phyloP scores from a whole-genome alignment of 1,140 invertebrate genomes.

The Dreissena polymorpha region DNA sequence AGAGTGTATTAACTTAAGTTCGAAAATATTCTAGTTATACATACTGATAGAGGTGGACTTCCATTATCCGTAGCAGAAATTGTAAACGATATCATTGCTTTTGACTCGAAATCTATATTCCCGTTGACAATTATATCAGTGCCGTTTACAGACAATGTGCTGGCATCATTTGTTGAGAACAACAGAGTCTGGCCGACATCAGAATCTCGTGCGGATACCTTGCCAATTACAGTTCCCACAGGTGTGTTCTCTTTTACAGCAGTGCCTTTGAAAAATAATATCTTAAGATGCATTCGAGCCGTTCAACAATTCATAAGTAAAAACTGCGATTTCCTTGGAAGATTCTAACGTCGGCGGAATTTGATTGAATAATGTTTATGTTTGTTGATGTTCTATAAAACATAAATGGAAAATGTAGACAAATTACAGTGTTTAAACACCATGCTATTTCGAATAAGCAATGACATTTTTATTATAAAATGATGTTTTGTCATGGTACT shows the following conservation, averaged over 20 bases:
- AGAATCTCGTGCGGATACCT: conserved; percentile 5
- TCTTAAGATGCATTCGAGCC: too few relatives aligned
- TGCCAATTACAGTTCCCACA: conserved; percentile 14
- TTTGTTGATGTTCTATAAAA: too few relatives aligned
- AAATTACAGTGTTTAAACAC: too few relatives aligned
- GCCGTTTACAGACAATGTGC: conserved; percentile 10
- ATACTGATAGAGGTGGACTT: conserved; percentile 13
- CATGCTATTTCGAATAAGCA: too few relatives aligned
- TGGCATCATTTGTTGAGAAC: background rate
- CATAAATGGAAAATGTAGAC: too few relatives aligned
- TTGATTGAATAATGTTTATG: too few relatives aligned
- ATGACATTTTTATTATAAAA: too few relatives aligned
- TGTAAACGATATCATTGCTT: background rate
- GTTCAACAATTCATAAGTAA: too few relatives aligned
- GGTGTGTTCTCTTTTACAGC: background rate
- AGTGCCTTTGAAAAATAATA: background rate
- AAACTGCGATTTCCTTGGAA: too few relatives aligned
- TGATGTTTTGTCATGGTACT: too few relatives aligned
- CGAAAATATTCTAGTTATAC: background rate
- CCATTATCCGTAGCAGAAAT: conserved; percentile 8
- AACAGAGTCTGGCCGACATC: conserved; percentile 12
- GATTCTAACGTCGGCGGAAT: too few relatives aligned
- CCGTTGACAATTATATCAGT: conserved; percentile 18
- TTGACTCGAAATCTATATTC: conserved; percentile 15
- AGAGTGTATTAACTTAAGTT: too few relatives aligned